Conservation (phyloP, 2,888 invertebrate species). For the Protophormia terraenovae region DNA sequence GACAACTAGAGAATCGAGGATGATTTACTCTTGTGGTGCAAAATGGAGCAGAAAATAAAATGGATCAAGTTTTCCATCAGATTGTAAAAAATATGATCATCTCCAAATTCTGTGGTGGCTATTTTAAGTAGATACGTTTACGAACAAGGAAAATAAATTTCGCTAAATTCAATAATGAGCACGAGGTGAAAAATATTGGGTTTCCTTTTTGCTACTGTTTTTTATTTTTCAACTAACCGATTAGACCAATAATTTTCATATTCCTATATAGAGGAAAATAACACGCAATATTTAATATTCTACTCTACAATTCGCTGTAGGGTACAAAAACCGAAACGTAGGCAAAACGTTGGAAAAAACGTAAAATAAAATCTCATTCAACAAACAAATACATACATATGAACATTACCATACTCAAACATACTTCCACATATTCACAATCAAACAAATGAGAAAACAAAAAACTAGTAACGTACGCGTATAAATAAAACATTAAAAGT, state of each 20-base stretch:
- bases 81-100: no score
- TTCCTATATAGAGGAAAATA: not conserved
- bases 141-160: no score
- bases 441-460: conserved; percentile 2
- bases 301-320: conserved; percentile 15
- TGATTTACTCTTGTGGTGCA: no score
- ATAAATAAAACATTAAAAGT: conserved; percentile 68
- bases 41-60: no score
- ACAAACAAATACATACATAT: not conserved
- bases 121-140: no score
- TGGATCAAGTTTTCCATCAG: no score
- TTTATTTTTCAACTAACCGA: no score
- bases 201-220: not conserved
- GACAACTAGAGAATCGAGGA: no score
- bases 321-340: conserved; percentile 32
- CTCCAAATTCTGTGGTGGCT: no score
- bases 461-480: conserved; percentile 58
- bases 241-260: not conserved
- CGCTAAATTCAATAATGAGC: not conserved
- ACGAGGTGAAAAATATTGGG: no score
- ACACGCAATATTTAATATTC: conserved; percentile 14
- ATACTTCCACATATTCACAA: not conserved
- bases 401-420: not conserved
- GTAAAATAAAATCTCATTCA: conserved; percentile 6
- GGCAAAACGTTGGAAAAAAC: conserved; percentile 19